A percentile compares a stretch with the other conserved stretches of the same genome.
These are phyloP conservation scores for Gadopsis marmoratus DNA, from an alignment of 2,797 vertebrate genomes.

Conservation along the genomic window DNA sequence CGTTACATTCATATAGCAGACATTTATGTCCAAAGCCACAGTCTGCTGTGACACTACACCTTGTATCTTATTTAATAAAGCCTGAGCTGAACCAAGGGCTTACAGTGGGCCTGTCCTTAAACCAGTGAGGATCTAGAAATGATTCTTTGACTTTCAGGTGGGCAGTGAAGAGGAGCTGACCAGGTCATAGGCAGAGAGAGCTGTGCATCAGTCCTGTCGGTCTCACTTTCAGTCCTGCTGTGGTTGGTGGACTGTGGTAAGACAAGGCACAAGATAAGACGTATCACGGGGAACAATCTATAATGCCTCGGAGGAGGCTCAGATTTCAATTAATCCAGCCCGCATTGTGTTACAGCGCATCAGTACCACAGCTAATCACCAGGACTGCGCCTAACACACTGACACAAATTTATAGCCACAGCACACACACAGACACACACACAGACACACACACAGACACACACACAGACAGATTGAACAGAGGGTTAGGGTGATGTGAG, in stretches of 20 bases:
- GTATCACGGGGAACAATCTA: conserved; percentile 61
- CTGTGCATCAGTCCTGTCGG: conserved; percentile 22
- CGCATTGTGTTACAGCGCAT: conserved; percentile 68
- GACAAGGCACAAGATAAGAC: conserved; percentile 62
- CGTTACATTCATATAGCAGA: background rate
- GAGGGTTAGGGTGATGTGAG: background rate
- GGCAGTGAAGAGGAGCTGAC: conserved; percentile 24
- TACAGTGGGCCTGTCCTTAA: background rate
- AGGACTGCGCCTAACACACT: conserved; percentile 64
- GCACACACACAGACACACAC: background rate
- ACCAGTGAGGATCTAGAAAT: conserved; percentile 26
- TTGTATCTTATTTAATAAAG: background rate
- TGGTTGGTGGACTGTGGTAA: conserved; percentile 13
- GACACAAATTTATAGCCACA: conserved; percentile 58
- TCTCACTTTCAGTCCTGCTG: conserved; percentile 56
- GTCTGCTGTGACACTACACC: background rate
- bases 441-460: too few species aligned
- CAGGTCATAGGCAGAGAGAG: conserved; percentile 35
- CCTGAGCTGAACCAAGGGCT: background rate
- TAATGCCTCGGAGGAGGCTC: conserved; percentile 53
- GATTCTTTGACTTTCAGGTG: conserved; percentile 18
- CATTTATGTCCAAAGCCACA: background rate
- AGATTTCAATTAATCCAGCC: conserved; percentile 70
- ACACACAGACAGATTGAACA: too few species aligned
- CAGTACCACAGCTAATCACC: conserved; percentile 60